These are phyloP conservation scores for Drosophila niveifrons DNA, from an alignment of 2,888 invertebrate species.

Conservation along the genomic window DNA sequence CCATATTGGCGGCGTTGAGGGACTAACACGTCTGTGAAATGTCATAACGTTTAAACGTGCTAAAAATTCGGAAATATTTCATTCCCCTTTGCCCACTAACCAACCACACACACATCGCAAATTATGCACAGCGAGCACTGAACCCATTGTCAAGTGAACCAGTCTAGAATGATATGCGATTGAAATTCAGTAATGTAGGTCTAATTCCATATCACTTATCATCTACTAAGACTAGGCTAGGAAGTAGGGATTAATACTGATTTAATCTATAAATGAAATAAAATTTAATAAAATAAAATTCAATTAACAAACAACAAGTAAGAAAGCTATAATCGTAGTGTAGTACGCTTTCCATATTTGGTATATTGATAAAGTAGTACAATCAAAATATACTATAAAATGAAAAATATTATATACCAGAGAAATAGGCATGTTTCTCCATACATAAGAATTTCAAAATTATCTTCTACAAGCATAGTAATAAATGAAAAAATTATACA, in stretches of 20 bases:
- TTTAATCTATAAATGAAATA: neutral
- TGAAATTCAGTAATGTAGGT: constrained; percentile 10
- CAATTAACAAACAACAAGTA: rapidly evolving
- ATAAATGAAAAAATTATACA: too few relatives aligned
- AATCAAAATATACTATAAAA: too few relatives aligned
- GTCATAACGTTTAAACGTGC: constrained; percentile 84
- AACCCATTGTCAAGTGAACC: constrained; percentile 24
- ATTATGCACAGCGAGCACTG: constrained; percentile 23
- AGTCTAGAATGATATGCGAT: constrained; percentile 10
- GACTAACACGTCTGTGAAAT: constrained; percentile 78
- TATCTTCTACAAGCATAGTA: too few relatives aligned
- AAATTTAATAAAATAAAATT: neutral
- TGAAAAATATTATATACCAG: too few relatives aligned
- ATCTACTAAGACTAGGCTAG: neutral
- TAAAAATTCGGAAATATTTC: constrained; percentile 68
- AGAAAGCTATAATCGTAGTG: too few relatives aligned
- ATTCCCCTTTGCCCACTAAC: neutral
- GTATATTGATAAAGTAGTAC: too few relatives aligned
- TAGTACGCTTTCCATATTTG: too few relatives aligned
- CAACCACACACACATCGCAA: constrained; percentile 11
- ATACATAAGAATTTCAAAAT: too few relatives aligned
- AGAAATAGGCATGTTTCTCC: too few relatives aligned
- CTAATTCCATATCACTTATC: neutral
- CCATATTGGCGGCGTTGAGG: constrained; percentile 69
- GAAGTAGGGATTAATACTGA: neutral